Base-by-base conservation (phyloP, 2,113 vertebrate species). In the Strix aluco region DNA sequence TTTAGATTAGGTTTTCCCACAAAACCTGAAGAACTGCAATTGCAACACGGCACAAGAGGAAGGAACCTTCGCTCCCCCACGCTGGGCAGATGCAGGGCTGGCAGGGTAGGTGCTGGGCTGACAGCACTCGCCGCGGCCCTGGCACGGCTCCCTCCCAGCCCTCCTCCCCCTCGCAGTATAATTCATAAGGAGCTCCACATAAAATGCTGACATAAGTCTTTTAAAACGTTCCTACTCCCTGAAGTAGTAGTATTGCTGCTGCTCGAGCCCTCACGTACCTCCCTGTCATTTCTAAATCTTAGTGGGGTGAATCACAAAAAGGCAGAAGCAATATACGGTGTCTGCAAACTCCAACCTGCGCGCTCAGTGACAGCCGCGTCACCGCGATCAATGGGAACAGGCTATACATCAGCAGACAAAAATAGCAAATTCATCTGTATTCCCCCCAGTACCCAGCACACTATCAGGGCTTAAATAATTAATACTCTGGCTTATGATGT, bases 381-480 rank as follows among this genome's bases (percentile, higher is more conserved):
- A 2, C 52, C 46, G 11, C 9, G 2, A 8, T 16, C 5, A 0
- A 7, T 1, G 38, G 13, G 1, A 5, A 0, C 5, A 9, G 69
- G 69, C 67, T 15, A 9, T 4, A 27, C 58, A 30, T 13, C 36
- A 44, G 65, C 73, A 57, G 46, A 40, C 73, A 79, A 20, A 4
- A 27, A 15, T 9, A 55, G 77, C 3, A 79, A 81, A 69, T 46
- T 87, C 54, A 85, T 86, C 94, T 51, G 57, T 47, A 51, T 77
- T 92, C 88, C 86, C 89, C 72, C 40, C 66, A 29, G 78, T 27
- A 26, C 57, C 49, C 6, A 0, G 1, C 81, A 38, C 23, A 2
- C 69, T 13, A 13, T 44, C 62, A 46, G 55, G 32, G 42, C 86
- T 92, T 94, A 75, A 96, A 92, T 94, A 95, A 97, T 96, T 92